Evolutionary conservation across 53 echinoderm and acorn worm genomes (phyloP).

Genomic region (Actinopyga echinites): DNA sequence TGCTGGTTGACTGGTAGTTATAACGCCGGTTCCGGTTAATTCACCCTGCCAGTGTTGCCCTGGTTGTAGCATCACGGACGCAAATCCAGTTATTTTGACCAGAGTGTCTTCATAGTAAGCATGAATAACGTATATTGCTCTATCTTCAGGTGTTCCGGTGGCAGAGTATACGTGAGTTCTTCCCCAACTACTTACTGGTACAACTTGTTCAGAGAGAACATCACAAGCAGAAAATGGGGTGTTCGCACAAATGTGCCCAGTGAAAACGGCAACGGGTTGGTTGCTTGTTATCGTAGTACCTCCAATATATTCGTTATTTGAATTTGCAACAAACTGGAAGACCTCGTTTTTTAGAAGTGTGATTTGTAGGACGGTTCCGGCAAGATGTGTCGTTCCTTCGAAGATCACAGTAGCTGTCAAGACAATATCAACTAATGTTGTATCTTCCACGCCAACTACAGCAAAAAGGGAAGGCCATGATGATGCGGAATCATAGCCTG

Average conservation of each 20-base stretch:
- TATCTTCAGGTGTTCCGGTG: constrained; percentile 21
- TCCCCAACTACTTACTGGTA: constrained; percentile 71
- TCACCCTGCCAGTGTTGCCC: constrained; percentile 54
- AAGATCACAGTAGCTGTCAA: constrained; percentile 47
- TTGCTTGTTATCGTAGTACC: constrained; percentile 56
- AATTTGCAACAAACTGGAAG: constrained; percentile 48
- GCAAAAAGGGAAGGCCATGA: not conserved
- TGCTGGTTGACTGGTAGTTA: constrained; percentile 42
- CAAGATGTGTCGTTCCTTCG: constrained; percentile 46
- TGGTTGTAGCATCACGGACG: constrained; percentile 18
- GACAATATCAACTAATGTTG: constrained; percentile 49
- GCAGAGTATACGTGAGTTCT: constrained; percentile 53
- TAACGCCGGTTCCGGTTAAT: constrained; percentile 52
- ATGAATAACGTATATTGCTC: constrained; percentile 42
- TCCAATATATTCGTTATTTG: constrained; percentile 13
- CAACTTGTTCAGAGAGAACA: constrained; percentile 45
- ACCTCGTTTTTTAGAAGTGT: constrained; percentile 39
- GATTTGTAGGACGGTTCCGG: constrained; percentile 47
- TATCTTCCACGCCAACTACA: constrained; percentile 10
- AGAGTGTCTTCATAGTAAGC: constrained; percentile 50
- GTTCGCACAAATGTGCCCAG: constrained; percentile 43
- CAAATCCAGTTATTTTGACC: constrained; percentile 46
- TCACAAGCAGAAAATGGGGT: constrained; percentile 57
- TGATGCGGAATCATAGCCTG: constrained; percentile 11
- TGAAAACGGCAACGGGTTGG: constrained; percentile 56